Conservation (phyloP, 2,797 vertebrate species). For the Macroramphosus scolopax region DNA sequence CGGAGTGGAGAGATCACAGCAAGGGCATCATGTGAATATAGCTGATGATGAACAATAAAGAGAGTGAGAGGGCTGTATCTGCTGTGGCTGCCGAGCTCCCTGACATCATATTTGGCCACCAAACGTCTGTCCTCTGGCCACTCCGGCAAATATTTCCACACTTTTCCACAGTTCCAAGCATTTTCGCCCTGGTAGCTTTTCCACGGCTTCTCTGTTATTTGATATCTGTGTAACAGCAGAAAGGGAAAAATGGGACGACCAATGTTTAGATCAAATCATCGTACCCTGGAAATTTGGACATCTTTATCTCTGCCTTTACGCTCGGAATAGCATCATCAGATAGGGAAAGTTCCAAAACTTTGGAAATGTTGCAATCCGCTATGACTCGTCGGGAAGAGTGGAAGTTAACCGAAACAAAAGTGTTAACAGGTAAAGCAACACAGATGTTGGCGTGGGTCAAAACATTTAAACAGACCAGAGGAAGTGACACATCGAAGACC, state of each 20-base stretch:
- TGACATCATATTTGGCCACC: conserved; percentile 74
- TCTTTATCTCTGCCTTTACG: no score
- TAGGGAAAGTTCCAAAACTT: conserved; percentile 34
- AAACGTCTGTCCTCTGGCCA: conserved; percentile 51
- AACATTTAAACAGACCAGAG: conserved; percentile 34
- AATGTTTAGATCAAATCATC: no score
- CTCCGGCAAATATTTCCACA: conserved; percentile 68
- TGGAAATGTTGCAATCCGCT: conserved; percentile 30
- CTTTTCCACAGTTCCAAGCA: conserved; percentile 69
- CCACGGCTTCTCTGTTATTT: conserved; percentile 50
- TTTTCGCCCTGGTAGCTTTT: conserved; percentile 66
- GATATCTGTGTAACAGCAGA: conserved; percentile 40
- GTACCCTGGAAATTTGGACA: no score
- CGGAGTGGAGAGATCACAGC: conserved; percentile 23
- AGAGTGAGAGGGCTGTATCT: conserved; percentile 35
- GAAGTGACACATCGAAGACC: conserved; percentile 64
- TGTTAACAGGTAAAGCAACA: conserved; percentile 6
- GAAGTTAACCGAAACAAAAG: conserved; percentile 44
- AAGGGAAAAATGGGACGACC: conserved; percentile 25
- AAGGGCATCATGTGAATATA: conserved; percentile 43
- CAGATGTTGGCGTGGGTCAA: conserved; percentile 39
- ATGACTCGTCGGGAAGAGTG: conserved; percentile 36
- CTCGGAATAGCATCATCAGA: no score
- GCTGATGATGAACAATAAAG: conserved; percentile 39
- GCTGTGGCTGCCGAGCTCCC: conserved; percentile 45